phyloP scores from a whole-genome alignment of 2,888 invertebrate genomes.

The Cephus nigrinus region DNA sequence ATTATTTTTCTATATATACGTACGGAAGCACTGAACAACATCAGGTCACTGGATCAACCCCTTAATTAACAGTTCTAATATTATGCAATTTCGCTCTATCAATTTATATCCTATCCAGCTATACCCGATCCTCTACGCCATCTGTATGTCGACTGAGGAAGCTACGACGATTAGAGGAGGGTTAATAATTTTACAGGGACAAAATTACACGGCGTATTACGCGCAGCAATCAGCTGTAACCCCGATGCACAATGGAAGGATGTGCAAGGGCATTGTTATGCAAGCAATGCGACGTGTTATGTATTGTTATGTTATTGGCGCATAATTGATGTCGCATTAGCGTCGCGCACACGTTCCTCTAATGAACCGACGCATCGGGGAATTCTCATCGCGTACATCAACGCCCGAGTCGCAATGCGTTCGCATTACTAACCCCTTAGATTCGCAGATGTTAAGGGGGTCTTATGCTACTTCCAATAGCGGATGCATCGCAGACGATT shows the following conservation, averaged over 20 bases:
- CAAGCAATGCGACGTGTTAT: slow-evolving; percentile 61
- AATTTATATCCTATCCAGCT: neutral
- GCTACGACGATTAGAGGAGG: neutral
- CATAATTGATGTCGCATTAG: slow-evolving; percentile 62
- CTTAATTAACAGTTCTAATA: neutral
- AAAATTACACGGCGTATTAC: slow-evolving; percentile 56
- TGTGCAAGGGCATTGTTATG: slow-evolving; percentile 54
- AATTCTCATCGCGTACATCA: slow-evolving; percentile 29
- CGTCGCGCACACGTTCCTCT: slow-evolving; percentile 52
- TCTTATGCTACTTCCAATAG: neutral
- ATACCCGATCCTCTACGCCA: neutral
- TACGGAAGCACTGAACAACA: neutral
- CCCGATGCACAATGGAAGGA: slow-evolving; percentile 49
- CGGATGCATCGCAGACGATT: neutral
- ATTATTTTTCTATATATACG: neutral
- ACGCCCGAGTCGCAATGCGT: slow-evolving; percentile 16
- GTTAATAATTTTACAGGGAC: slow-evolving; percentile 33
- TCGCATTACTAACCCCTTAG: neutral
- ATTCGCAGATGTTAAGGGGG: neutral
- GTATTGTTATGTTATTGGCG: slow-evolving; percentile 62
- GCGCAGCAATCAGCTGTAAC: slow-evolving; percentile 48
- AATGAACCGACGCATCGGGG: slow-evolving; percentile 54
- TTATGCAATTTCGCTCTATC: neutral
- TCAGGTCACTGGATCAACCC: neutral
- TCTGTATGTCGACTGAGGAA: neutral